Percentiles rank a stretch among this genome's conserved stretches.
These are phyloP conservation scores for Pomatorhinus ruficollis DNA, from an alignment of 2,113 vertebrate genomes.

Conservation along the genomic window DNA sequence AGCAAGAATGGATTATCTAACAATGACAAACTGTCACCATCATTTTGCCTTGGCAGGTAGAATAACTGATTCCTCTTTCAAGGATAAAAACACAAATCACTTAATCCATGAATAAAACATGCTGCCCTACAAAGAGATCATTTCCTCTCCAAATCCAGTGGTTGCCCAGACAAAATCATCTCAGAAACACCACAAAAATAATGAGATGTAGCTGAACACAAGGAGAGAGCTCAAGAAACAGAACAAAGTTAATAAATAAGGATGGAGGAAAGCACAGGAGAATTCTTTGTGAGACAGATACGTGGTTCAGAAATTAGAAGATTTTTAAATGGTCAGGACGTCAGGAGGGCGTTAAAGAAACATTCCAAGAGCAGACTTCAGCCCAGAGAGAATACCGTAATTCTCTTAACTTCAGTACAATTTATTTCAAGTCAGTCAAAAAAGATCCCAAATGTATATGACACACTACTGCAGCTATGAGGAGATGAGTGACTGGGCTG, in stretches of 20 bases:
- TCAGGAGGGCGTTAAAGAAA: neutral
- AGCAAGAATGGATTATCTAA: neutral
- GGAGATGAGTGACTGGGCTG: neutral
- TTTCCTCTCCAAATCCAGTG: neutral
- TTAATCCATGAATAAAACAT: neutral
- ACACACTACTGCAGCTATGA: constrained; percentile 17
- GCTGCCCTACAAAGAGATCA: neutral
- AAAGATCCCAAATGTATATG: constrained; percentile 6
- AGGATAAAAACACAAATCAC: neutral
- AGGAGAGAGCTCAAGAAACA: neutral
- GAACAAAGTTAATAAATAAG: constrained; percentile 17
- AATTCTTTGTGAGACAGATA: neutral
- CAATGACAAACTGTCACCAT: neutral
- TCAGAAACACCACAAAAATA: neutral
- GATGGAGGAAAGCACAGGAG: neutral
- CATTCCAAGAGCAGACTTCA: neutral
- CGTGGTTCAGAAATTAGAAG: neutral
- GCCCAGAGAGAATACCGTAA: neutral
- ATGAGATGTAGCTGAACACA: neutral
- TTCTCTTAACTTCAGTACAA: constrained; percentile 55
- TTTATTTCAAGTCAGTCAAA: constrained; percentile 53
- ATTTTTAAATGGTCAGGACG: constrained; percentile 22
- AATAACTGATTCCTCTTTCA: neutral
- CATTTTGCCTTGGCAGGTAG: neutral
- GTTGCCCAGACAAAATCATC: neutral